Percentiles rank a stretch among this genome's conserved stretches.
Conservation (phyloP, 1,140 invertebrate species). For the Drosophila chauvacae region DNA sequence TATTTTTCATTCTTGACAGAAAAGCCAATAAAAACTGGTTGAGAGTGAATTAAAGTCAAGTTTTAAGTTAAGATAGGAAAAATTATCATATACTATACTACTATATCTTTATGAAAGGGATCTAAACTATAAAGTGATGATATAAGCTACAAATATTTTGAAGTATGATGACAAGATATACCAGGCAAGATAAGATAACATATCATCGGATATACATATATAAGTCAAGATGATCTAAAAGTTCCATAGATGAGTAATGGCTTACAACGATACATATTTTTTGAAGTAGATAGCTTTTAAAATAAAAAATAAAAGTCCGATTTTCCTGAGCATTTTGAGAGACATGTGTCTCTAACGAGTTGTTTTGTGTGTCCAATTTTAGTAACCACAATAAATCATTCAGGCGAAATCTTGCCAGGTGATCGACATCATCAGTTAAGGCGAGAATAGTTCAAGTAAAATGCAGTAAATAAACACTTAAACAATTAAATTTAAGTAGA, state of each 20-base stretch:
- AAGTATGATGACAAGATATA: constrained; percentile 9
- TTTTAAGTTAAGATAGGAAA: constrained; percentile 3
- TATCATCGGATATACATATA: neutral
- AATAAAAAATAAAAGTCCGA: neutral
- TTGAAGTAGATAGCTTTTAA: neutral
- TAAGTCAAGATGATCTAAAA: neutral
- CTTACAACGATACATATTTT: neutral
- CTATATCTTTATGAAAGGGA: constrained; percentile 25
- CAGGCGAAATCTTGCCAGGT: constrained; percentile 27
- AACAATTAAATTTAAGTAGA: constrained; percentile 41
- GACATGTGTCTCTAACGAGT: constrained; percentile 39
- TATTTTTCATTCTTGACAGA: constrained; percentile 9
- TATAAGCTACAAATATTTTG: constrained; percentile 26
- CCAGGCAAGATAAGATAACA: constrained; percentile 25
- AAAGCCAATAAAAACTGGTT: constrained; percentile 19
- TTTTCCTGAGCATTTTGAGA: neutral
- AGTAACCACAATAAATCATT: constrained; percentile 43
- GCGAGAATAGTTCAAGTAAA: constrained; percentile 41
- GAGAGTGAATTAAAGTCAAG: neutral
- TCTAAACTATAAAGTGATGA: constrained; percentile 2
- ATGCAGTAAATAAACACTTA: constrained; percentile 47
- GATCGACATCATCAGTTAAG: constrained; percentile 32
- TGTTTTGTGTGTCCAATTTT: constrained; percentile 11
- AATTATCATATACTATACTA: constrained; percentile 13
- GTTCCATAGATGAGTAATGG: constrained; percentile 9